Evolutionary conservation across 2,797 vertebrate genomes (phyloP).

Genomic region (Anguilla obscura): DNA sequence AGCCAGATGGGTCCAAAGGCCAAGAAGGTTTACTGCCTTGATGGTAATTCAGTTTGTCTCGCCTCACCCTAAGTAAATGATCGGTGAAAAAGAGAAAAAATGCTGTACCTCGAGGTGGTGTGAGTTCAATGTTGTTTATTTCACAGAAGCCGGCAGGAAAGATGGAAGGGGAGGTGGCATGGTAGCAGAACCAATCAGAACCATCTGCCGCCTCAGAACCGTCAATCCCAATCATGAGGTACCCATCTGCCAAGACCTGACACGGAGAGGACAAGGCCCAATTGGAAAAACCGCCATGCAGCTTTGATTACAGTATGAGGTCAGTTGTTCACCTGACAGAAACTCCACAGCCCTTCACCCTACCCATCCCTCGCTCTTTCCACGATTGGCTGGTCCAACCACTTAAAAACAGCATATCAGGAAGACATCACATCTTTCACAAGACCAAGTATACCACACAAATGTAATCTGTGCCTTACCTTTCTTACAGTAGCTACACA

Average conservation of each 20-base stretch:
- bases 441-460: background rate
- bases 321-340: background rate
- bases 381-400: background rate
- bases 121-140: constrained; percentile 98
- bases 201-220: constrained; percentile 97
- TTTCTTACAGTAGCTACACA: constrained; percentile 98
- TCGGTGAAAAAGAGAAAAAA: background rate
- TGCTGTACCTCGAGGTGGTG: constrained; percentile 88
- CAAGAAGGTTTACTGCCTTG: background rate
- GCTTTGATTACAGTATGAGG: constrained; percentile 6
- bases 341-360: background rate
- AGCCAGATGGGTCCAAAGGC: constrained; percentile 4
- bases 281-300: background rate
- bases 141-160: constrained; percentile 99
- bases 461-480: constrained; percentile 66
- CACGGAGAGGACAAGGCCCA: constrained; percentile 44
- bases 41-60: constrained; percentile 25
- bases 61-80: background rate
- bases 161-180: constrained; percentile 93
- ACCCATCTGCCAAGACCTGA: constrained; percentile 95
- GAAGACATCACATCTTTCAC: background rate
- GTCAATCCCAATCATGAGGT: constrained; percentile 98
- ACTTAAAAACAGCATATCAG: background rate
- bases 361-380: background rate
- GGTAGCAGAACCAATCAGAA: constrained; percentile 99